These are phyloP conservation scores for Apamea crenata DNA, from an alignment of 2,888 invertebrate genomes.

Conservation along the genomic window DNA sequence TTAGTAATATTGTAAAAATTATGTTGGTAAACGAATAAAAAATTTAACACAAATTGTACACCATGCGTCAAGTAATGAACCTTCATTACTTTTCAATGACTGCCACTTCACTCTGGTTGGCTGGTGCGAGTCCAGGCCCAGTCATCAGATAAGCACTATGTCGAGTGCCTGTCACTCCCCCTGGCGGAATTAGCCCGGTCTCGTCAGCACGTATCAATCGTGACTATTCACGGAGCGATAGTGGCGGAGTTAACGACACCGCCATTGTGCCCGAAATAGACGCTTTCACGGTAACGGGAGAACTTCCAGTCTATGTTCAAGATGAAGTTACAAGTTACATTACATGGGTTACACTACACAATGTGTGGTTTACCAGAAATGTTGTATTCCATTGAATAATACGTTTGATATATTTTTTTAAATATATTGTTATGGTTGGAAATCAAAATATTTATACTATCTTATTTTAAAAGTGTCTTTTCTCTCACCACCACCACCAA, in stretches of 20 bases:
- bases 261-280: slow-evolving; percentile 57
- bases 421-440: not conserved
- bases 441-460: not conserved
- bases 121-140: not conserved
- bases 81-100: not conserved
- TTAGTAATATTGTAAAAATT: not conserved
- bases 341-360: slow-evolving; percentile 19
- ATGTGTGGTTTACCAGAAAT: slow-evolving; percentile 11
- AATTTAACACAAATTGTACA: not conserved
- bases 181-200: slow-evolving; percentile 39
- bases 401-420: not conserved
- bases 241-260: slow-evolving; percentile 55
- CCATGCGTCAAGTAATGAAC: not conserved
- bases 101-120: not conserved
- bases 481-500: not conserved
- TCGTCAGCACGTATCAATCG: slow-evolving; percentile 56
- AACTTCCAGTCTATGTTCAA: slow-evolving; percentile 41
- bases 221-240: slow-evolving; percentile 46
- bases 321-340: slow-evolving; percentile 43
- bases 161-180: slow-evolving; percentile 16
- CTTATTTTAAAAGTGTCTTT: slow-evolving; percentile 2
- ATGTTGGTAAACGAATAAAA: not conserved
- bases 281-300: slow-evolving; percentile 32
- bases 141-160: slow-evolving; percentile 13
- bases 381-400: not conserved